Base-by-base conservation (phyloP, 2,888 invertebrate species). In the Idaea biselata region DNA sequence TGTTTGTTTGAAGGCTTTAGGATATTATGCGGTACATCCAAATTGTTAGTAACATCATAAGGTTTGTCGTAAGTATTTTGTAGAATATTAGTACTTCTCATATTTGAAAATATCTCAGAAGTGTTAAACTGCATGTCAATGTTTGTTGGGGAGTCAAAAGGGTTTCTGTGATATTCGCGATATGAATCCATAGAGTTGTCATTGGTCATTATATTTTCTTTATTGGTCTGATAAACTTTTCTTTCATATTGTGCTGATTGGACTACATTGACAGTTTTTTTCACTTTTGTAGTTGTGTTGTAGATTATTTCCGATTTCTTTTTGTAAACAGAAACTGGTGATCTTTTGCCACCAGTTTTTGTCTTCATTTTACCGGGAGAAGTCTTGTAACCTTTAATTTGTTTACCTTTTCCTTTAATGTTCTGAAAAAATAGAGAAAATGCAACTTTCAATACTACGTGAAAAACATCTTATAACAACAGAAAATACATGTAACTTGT, bases 311-410 rank as follows among this genome's bases (percentile, higher is more conserved):
- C 84, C 60, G 83, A 69, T 74, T 87, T 88, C 70, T 86, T 90
- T 74, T 89, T 91, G 68, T 81, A 82, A 25, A 90, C 74, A 31
- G 84, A 66, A 6, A 86, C 84, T 53, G 92, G 92, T 5, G 91
- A 91, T 67, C 80, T 89, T 68, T 89, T 91, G 6, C 69, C 63
- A n/a, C 70, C 62, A 16, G 55, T 31, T 65, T 86, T 91, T 73
- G 86, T 91, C 71, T 87, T 86, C 57, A 84, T 81, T 76, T 90
- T 91, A 68, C 89, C 89, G 66, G 90, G 92, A 7, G 92, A 90
- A 68, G 76, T 79, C 71, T 89, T 92, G 59, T 80, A 82, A 56
- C 75, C 70, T 73, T 88, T 91, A 7, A 74, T 60, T 69, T 81
- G 83, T 54, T 64, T 77, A 11, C 67, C 75, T 72, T 84, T 89